Percentiles rank a stretch among this genome's conserved stretches.
Conservation (phyloP, 2,888 invertebrate genomes). For the Crioceris asparagi region DNA sequence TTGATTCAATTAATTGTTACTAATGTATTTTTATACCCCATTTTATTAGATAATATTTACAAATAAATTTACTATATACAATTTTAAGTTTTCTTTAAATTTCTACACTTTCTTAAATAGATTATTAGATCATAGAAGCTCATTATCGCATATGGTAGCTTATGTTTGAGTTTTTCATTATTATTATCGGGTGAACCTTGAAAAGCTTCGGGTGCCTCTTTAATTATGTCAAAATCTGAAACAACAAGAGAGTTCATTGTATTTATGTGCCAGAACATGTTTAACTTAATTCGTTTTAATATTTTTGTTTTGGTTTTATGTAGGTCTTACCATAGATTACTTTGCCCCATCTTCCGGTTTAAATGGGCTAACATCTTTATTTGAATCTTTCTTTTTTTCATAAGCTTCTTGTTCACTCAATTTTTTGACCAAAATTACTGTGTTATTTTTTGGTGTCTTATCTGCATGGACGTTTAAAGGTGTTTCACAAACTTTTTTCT, state of each 20-base stretch:
- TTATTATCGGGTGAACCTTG: background rate
- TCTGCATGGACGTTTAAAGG: background rate
- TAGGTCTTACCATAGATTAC: no score
- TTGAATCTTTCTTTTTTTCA: no score
- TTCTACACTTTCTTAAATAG: conserved; percentile 5
- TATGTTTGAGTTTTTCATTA: conserved; percentile 2
- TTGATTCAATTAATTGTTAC: conserved; percentile 4
- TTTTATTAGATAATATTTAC: no score
- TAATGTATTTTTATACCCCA: no score
- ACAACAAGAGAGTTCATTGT: no score
- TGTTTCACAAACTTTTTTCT: conserved; percentile 2
- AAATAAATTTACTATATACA: no score
- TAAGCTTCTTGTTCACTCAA: conserved; percentile 1
- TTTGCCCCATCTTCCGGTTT: no score
- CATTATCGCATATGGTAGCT: conserved; percentile 1
- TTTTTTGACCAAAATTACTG: conserved; percentile 4
- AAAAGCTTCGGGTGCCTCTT: conserved; percentile 8
- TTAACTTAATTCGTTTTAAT: no score
- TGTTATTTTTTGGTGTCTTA: conserved; percentile 1
- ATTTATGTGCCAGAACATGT: no score
- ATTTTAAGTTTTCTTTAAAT: no score
- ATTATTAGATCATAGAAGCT: conserved; percentile 10
- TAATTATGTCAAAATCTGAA: conserved; percentile 6
- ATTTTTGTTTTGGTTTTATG: no score
- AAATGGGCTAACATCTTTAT: no score